These are phyloP conservation scores for Plebejus argus DNA, from an alignment of 2,888 invertebrate genomes.

Conservation along the genomic window DNA sequence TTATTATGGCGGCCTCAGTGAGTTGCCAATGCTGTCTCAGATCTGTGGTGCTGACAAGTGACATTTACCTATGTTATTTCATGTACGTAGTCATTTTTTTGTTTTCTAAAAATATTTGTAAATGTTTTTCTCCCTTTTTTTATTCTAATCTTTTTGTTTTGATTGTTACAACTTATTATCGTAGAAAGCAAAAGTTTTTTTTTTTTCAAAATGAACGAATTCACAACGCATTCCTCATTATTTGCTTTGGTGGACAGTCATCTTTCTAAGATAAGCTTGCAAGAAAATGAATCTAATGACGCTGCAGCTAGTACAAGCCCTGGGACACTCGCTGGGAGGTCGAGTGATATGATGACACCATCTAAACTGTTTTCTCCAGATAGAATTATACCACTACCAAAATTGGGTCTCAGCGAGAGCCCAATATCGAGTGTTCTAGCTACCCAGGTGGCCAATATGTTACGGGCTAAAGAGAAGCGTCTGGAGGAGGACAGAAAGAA, in stretches of 20 bases:
- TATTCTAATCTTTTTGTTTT: background rate
- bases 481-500: slow-evolving; percentile 54
- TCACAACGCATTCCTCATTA: slow-evolving; percentile 62
- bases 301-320: slow-evolving; percentile 24
- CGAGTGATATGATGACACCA: background rate
- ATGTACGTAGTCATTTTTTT: too few relatives aligned
- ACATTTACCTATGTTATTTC: too few relatives aligned
- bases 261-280: slow-evolving; percentile 61
- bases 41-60: too few relatives aligned
- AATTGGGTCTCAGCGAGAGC: slow-evolving; percentile 51
- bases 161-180: background rate
- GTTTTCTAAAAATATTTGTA: background rate
- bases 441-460: slow-evolving; percentile 66
- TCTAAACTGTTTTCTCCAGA: slow-evolving; percentile 55
- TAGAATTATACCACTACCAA: slow-evolving; percentile 55
- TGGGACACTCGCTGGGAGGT: background rate
- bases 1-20: too few relatives aligned
- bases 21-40: too few relatives aligned
- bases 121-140: background rate
- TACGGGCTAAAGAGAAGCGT: slow-evolving; percentile 62
- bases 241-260: slow-evolving; percentile 67
- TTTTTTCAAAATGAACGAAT: slow-evolving; percentile 54
- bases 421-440: slow-evolving; percentile 57
- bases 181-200: background rate
- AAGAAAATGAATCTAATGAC: slow-evolving; percentile 46